Percentiles rank a stretch among this genome's conserved stretches.
These are phyloP conservation scores for Apocheima hispidaria DNA, from an alignment of 2,888 invertebrate genomes.

Conservation along the genomic window DNA sequence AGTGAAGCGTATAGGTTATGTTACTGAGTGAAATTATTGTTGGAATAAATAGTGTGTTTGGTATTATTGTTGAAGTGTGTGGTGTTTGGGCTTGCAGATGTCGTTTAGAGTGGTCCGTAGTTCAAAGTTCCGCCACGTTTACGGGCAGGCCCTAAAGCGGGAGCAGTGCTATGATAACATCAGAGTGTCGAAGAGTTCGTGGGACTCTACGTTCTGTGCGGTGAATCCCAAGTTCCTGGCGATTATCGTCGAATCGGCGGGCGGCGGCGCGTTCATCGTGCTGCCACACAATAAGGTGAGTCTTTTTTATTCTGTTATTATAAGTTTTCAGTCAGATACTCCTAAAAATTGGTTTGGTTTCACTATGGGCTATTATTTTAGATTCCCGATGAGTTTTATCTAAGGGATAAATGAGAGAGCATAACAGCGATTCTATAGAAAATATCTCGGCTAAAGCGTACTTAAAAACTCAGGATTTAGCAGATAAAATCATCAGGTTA, in stretches of 20 bases:
- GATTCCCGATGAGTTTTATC: background rate
- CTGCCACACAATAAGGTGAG: constrained; percentile 96
- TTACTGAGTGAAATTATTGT: constrained; percentile 72
- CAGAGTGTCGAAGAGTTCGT: constrained; percentile 98
- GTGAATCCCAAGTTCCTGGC: constrained; percentile 99
- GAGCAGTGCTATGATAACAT: constrained; percentile 99
- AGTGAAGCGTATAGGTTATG: constrained; percentile 79
- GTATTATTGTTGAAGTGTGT: constrained; percentile 70
- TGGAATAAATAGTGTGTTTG: constrained; percentile 65
- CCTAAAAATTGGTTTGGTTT: background rate
- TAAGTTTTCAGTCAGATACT: constrained; percentile 28
- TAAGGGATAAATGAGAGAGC: no score
- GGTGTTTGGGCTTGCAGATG: constrained; percentile 89
- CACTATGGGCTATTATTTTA: background rate
- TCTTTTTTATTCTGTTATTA: constrained; percentile 45
- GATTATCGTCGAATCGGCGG: constrained; percentile 98
- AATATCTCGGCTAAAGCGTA: no score
- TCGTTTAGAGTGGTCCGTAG: constrained; percentile 98
- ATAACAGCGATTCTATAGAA: no score
- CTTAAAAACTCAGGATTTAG: no score
- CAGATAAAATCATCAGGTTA: no score
- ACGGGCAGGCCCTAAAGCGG: constrained; percentile 95
- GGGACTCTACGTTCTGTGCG: constrained; percentile 99
- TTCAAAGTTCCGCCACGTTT: constrained; percentile 99
- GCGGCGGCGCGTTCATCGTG: constrained; percentile 98